Evolutionary conservation across 30 jellyfish, hydroid and myxozoan species (phyloP), one percentile per base, ranked within the genome.

Genomic region (Phacellophora camtschatica): DNA sequence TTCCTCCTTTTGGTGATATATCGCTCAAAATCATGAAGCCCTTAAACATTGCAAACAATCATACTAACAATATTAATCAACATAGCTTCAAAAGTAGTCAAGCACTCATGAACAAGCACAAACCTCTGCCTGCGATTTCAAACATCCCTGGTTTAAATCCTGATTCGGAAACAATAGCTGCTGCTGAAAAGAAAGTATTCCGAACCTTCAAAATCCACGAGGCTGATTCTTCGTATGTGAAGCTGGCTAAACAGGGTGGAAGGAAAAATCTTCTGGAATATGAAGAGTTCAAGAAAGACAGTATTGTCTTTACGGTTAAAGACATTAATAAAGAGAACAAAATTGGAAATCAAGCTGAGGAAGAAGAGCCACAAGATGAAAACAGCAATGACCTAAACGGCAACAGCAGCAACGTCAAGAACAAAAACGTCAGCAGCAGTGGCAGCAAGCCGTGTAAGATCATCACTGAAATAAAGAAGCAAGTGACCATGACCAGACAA

Each of bases 71-170:
- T 53, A 53, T 33, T 61, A 50, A 3, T 36, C 4, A 48, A 24
- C 18, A 11, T 50, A 55, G 30, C 69, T 37, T 11, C 22, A 80
- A 55, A 76, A 65, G 32, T 42, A 41, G 36, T 49, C n/a, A 28
- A 15, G 45, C 34, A 2, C 29, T 36, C 7, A 27, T 80, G 69
- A 80, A 53, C 72, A 80, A 51, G 36, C 54, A 30, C 58, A 80
- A 48, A 25, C 69, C 83, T 4, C 36, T 80, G 58, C 91, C 91
- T 1, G 84, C 91, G 24, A 72, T 90, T 19, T 90, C 98, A 1
- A 83, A 66, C 35, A 71, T 90, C 45, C 98, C 98, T 16, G 98
- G 98, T 25, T 86, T 90, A 27, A 90, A 90, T 73, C 98, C 98
- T 30, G 98, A 90, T 62, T 71, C 96, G 27, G 98, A 74, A 0